phyloP scores from a whole-genome alignment of 1,140 invertebrate genomes.

The Sweltsa coloradensis region DNA sequence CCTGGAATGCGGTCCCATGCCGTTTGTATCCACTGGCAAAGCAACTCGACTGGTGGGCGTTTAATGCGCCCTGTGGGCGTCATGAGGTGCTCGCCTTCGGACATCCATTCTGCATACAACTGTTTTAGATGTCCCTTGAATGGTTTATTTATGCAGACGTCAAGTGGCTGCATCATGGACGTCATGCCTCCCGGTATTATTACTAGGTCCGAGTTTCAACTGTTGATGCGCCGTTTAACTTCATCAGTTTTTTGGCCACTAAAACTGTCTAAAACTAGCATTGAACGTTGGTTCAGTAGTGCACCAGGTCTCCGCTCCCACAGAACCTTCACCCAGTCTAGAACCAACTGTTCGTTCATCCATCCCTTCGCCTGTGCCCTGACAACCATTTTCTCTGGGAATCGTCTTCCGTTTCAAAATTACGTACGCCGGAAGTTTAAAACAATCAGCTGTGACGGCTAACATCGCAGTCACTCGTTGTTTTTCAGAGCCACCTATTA shows the following conservation, averaged over 20 bases:
- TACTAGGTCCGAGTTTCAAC: constrained; percentile 8
- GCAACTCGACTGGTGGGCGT: too few species aligned
- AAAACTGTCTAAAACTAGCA: constrained; percentile 12
- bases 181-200: constrained; percentile 19
- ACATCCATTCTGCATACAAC: background rate
- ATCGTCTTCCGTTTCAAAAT: constrained; percentile 12
- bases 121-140: constrained; percentile 17
- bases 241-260: constrained; percentile 9
- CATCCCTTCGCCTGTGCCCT: constrained; percentile 10
- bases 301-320: constrained; percentile 12
- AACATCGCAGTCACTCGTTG: constrained; percentile 12
- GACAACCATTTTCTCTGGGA: constrained; percentile 10
- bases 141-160: constrained; percentile 20
- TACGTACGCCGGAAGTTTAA: constrained; percentile 12
- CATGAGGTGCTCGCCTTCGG: too few species aligned
- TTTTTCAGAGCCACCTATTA: constrained; percentile 10
- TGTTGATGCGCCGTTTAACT: constrained; percentile 7
- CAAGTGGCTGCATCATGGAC: constrained; percentile 21
- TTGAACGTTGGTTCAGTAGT: constrained; percentile 4
- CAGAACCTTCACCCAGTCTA: constrained; percentile 10
- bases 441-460: constrained; percentile 3
- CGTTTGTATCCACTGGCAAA: too few species aligned
- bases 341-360: constrained; percentile 12
- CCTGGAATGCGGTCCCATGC: too few species aligned
- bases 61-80: too few species aligned